phyloP scores from a whole-genome alignment of 2,797 vertebrate genomes.

The Babyrousa celebensis region DNA sequence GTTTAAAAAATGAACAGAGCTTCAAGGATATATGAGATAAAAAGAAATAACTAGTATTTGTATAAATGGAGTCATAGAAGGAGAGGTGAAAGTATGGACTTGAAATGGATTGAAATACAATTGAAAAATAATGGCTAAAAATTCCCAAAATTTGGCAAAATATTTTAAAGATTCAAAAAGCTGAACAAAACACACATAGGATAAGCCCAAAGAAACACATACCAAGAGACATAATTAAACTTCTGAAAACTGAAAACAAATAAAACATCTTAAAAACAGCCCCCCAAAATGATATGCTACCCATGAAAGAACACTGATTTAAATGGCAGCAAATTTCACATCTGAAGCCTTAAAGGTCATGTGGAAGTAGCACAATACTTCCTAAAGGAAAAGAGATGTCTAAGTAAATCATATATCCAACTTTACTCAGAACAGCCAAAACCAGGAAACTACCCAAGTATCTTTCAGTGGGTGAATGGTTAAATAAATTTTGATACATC shows the following conservation, averaged over 20 bases:
- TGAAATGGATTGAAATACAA: background rate
- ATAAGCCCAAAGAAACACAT: background rate
- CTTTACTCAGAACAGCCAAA: background rate
- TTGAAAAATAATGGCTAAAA: slow-evolving; percentile 4
- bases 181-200: background rate
- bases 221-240: background rate
- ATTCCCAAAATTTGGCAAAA: background rate
- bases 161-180: background rate
- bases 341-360: background rate
- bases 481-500: background rate
- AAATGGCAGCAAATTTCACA: background rate
- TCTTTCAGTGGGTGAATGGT: background rate
- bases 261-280: background rate
- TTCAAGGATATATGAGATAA: background rate
- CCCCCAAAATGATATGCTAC: background rate
- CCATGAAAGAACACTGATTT: background rate
- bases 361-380: background rate
- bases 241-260: slow-evolving; percentile 22
- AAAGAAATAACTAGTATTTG: background rate
- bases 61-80: background rate
- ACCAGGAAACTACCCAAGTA: background rate
- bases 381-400: background rate
- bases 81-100: background rate
- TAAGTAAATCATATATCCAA: background rate
- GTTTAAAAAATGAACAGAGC: background rate